These are phyloP conservation scores for Actinernus sp. DNA, from an alignment of 92 coral and sea anemone genomes.

Conservation along the genomic window DNA sequence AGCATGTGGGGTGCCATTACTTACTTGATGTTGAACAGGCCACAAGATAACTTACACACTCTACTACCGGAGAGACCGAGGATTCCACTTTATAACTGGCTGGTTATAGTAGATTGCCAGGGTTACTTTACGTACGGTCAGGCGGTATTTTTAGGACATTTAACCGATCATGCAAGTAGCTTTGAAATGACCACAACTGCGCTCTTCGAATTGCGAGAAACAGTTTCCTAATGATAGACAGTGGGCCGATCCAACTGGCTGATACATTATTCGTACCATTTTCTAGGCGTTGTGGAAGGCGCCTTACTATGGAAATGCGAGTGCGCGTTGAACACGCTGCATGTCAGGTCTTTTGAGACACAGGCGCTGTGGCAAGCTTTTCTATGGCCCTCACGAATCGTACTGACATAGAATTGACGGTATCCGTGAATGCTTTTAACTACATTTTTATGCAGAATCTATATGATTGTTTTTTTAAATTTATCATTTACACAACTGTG, in stretches of 20 bases:
- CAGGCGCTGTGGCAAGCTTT: constrained; percentile 37
- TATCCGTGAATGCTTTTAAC: too few species aligned
- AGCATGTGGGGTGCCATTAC: constrained; percentile 10
- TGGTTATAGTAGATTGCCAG: constrained; percentile 17
- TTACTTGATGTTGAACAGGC: constrained; percentile 35
- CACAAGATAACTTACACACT: constrained; percentile 16
- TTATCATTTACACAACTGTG: too few species aligned
- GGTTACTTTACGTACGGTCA: constrained; percentile 38
- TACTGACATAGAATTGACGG: too few species aligned
- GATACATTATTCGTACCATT: constrained; percentile 13
- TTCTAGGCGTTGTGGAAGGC: constrained; percentile 30
- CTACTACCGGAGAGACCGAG: constrained; percentile 41
- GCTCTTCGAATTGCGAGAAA: constrained; percentile 10
- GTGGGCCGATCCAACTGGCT: constrained; percentile 33
- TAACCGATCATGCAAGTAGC: constrained; percentile 25
- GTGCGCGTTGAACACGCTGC: constrained; percentile 15
- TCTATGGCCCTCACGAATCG: constrained; percentile 15
- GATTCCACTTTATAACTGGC: constrained; percentile 38
- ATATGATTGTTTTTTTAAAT: too few species aligned
- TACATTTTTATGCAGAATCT: too few species aligned
- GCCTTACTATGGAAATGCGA: constrained; percentile 15
- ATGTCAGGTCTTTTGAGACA: constrained; percentile 30
- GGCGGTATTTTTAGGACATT: constrained; percentile 29
- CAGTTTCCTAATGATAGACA: constrained; percentile 14
- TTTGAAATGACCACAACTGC: constrained; percentile 8